These are phyloP conservation scores for Drosophila fuyamai DNA, from an alignment of 1,140 invertebrate genomes.

Conservation along the genomic window DNA sequence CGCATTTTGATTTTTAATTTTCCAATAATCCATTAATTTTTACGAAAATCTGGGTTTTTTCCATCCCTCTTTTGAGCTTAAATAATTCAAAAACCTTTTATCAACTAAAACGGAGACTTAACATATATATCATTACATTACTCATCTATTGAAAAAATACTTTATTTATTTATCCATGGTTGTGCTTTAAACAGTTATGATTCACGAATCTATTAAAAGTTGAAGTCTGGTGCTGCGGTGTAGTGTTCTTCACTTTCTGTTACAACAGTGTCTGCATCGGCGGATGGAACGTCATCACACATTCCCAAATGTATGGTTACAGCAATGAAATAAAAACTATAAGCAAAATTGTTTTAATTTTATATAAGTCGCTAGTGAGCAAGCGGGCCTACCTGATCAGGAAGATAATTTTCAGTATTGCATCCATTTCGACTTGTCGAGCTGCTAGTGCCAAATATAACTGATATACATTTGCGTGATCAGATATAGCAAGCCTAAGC, in stretches of 20 bases:
- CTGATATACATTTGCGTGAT: constrained; percentile 14
- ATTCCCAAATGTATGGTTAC: constrained; percentile 19
- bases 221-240: constrained; percentile 43
- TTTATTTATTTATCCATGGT: constrained; percentile 11
- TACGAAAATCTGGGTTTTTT: too few relatives aligned
- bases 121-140: too few relatives aligned
- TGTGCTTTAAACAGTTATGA: neutral
- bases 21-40: too few relatives aligned
- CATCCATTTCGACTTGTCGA: constrained; percentile 38
- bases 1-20: too few relatives aligned
- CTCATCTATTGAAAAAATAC: neutral
- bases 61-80: too few relatives aligned
- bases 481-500: constrained; percentile 3
- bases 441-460: constrained; percentile 5
- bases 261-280: constrained; percentile 50
- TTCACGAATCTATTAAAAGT: constrained; percentile 17
- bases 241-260: constrained; percentile 55
- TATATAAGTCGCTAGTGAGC: accelerated
- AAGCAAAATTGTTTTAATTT: neutral
- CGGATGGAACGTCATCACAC: constrained; percentile 49
- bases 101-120: too few relatives aligned
- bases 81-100: too few relatives aligned
- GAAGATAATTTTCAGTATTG: constrained; percentile 20
- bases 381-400: constrained; percentile 42
- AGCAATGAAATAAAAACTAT: constrained; percentile 30